Base-by-base conservation (phyloP, 1,140 invertebrate genomes). In the Saccostrea echinata region DNA sequence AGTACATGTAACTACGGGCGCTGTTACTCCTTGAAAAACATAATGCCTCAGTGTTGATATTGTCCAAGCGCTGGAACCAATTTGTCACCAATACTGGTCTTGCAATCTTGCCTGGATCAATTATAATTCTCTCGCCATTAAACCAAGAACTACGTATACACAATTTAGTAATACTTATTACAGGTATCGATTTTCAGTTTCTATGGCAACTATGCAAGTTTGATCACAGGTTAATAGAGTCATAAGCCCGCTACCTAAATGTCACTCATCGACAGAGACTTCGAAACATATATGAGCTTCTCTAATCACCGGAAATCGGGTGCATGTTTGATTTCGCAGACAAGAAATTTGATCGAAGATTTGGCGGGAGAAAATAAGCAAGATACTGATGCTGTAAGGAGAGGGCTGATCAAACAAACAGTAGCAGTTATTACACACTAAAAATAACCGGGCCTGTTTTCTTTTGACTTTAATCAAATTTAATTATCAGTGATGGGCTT, bases 181-280 rank as follows among this genome's bases (percentile, higher is more conserved):
- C 85, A 64, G 53, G 52, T 35, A 86, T 86, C 71, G 85, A 86
- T 86, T 80, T 55, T 55, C 85, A 71, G 85, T 86, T 86, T 80
- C 85, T 55, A 86, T 86, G 85, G 85, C 43, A 80, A 86, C 85
- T 76, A 86, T 86, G 68, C 71, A 86, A 86, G 71, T 53, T 83
- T 83, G 81, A 83, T 83, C 33, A 83, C 81, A 83, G 81, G 81
- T 83, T 83, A 83, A 52, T 52, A 83, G 21, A 83, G 81, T 51
- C 68, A 76, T 76, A 76, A 76, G 68, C 68, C 68, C 30, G 68
- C 24, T 76, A 76, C 68, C 68, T 76, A 76, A 76, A 76, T 76
- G 68, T 76, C 68, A 33, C 68, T 76, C 68, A 76, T 76, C 68
- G 16, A 76, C 68, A 30, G 55, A 76, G 68, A 24, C 24, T 76